Evolutionary conservation across 2,888 invertebrate genomes (phyloP).

Genomic region (Gastracanthus pulcherrimus): DNA sequence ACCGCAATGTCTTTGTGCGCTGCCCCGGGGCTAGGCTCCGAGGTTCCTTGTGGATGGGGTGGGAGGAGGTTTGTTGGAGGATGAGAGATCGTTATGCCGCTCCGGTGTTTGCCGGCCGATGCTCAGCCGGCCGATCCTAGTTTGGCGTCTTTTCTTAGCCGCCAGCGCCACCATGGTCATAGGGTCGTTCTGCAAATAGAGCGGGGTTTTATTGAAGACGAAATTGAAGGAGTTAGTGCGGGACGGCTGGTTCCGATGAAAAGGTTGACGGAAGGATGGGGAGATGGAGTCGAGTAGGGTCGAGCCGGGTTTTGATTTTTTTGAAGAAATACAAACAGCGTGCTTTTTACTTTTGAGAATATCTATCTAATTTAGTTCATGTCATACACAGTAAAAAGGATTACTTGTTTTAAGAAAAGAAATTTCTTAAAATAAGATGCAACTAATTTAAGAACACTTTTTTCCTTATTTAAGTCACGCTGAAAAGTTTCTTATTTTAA

Average conservation of each 20-base stretch:
- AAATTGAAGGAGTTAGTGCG: neutral
- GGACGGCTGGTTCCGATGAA: too few relatives aligned
- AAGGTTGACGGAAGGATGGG: neutral
- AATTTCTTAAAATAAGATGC: too few relatives aligned
- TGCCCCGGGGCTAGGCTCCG: neutral
- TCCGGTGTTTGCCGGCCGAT: neutral
- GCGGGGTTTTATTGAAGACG: neutral
- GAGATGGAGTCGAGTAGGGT: too few relatives aligned
- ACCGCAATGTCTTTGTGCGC: constrained; percentile 46
- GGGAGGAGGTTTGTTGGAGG: neutral
- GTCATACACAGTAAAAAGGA: neutral
- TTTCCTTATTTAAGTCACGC: too few relatives aligned
- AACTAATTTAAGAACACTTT: too few relatives aligned
- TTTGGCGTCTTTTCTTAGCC: constrained; percentile 52
- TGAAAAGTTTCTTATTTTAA: too few relatives aligned
- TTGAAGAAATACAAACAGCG: too few relatives aligned
- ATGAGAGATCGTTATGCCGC: neutral
- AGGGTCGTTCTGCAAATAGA: constrained; percentile 63
- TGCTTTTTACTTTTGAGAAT: too few relatives aligned
- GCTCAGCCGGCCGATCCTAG: constrained; percentile 31
- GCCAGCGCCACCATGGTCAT: constrained; percentile 64
- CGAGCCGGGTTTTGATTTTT: too few relatives aligned
- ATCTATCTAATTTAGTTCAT: neutral
- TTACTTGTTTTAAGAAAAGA: neutral
- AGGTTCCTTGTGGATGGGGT: constrained; percentile 1